These are phyloP conservation scores for Phyllotis vaccarum DNA, from an alignment of 2,797 vertebrate genomes.

Conservation along the genomic window DNA sequence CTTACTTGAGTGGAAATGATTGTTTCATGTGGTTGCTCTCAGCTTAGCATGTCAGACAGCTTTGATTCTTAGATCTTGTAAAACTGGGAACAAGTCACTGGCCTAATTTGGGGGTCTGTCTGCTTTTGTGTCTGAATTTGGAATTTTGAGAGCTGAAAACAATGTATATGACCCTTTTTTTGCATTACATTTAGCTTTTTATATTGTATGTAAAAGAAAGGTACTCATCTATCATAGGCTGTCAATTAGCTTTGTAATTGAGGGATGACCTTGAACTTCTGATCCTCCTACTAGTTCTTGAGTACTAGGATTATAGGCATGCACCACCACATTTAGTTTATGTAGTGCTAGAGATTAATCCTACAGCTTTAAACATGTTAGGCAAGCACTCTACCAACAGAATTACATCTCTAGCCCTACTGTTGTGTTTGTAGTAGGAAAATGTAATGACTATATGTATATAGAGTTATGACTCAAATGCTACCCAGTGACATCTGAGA, in stretches of 20 bases:
- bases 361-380: background rate
- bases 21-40: background rate
- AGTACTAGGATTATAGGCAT: background rate
- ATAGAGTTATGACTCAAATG: background rate
- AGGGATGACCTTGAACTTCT: background rate
- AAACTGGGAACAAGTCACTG: background rate
- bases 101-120: constrained; percentile 3
- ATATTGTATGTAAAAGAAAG: background rate
- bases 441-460: background rate
- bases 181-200: no score
- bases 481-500: background rate
- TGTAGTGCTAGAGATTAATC: background rate
- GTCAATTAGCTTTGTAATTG: background rate
- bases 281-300: background rate
- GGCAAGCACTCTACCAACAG: background rate
- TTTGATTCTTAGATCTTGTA: background rate
- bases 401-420: background rate
- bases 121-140: background rate
- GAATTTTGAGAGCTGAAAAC: background rate
- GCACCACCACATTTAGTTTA: background rate
- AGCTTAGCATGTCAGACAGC: background rate
- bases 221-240: background rate
- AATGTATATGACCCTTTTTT: background rate
- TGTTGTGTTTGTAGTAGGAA: background rate
- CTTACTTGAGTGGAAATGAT: background rate